Base-by-base conservation (phyloP, 2,113 vertebrate genomes). In the Rhadina sibilatrix region DNA sequence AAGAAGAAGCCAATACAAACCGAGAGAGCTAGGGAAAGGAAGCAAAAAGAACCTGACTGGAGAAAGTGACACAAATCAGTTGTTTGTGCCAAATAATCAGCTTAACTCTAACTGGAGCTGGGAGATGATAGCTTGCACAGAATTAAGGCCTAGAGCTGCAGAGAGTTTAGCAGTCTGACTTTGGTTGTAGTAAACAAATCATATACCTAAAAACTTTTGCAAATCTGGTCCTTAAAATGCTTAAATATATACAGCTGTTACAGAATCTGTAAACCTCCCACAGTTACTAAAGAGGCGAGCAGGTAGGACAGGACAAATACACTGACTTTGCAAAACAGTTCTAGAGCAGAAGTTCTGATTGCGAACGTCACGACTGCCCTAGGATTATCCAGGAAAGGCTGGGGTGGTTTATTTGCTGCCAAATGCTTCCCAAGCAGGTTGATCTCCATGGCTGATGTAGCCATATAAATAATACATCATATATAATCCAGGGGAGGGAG, bases 401-500 rank as follows among this genome's bases (percentile, higher is more conserved):
- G 69, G 27, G n/a, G 13, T 60, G 18, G 21, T 57, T 91, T 38
- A 17, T 47, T 57, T 50, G 65, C 40, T 30, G 18, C 49, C 68
- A 63, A 46, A 31, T 8, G 22, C 25, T 77, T 63, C 70, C 20
- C 1, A 0, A 24, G 57, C 13, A 61, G 33, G 9, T 9, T 49
- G 50, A 2, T 12, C 10, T 66, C 27, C 1, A 1, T 3, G 23
- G 22, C 49, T 5, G 3, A 4, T 60, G 44, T 0, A 33, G 49
- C 7, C 81, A 25, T 59, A 59, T 37, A 59, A 35, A 59, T 24
- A 35, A 59, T 15, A 35, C 7, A 35, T 23, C 23, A 59, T 37
- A 60, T 61, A 27, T 35, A 35, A 21, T 3, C 9, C 20, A 71
- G 49, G 24, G 66, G 6, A 49, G 11, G 22, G 46, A 65, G n/a